These are phyloP conservation scores for Drosophila virilis DNA, from an alignment of 1,140 invertebrate genomes.

Conservation along the genomic window DNA sequence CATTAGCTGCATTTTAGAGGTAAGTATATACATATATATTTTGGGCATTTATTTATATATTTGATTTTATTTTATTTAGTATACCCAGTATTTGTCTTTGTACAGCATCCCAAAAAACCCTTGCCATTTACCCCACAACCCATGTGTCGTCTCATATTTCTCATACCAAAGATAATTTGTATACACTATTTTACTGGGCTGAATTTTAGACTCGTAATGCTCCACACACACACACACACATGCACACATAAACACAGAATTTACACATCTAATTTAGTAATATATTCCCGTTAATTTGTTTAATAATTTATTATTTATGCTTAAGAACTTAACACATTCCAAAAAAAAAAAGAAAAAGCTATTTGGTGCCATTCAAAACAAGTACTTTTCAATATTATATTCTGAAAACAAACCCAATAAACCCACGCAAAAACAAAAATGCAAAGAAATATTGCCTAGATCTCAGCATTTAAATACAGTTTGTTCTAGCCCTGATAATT, in stretches of 20 bases:
- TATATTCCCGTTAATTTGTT: conserved; percentile 27
- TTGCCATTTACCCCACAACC: background rate
- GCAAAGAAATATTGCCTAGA: conserved; percentile 21
- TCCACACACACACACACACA: conserved; percentile 23
- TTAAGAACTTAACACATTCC: conserved; percentile 69
- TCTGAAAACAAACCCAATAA: conserved; percentile 46
- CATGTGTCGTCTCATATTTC: conserved; percentile 38
- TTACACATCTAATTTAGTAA: conserved; percentile 18
- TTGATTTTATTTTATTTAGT: background rate
- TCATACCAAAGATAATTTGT: conserved; percentile 68
- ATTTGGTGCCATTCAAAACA: conserved; percentile 64
- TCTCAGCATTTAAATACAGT: conserved; percentile 30
- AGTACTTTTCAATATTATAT: conserved; percentile 61
- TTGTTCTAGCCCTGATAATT: conserved; percentile 18
- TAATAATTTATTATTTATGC: conserved; percentile 58
- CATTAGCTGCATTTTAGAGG: conserved; percentile 43
- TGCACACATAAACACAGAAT: background rate
- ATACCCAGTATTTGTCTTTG: conserved; percentile 23
- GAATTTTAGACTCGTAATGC: conserved; percentile 47
- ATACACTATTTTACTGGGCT: conserved; percentile 58
- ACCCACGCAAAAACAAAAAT: conserved; percentile 11
- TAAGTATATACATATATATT: conserved; percentile 44
- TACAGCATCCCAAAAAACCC: conserved; percentile 25
- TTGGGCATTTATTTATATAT: conserved; percentile 11
- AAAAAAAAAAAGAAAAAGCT: conserved; percentile 47